Evolutionary conservation across 1,140 invertebrate species (phyloP).

Genomic region (Campoletis sonorensis): DNA sequence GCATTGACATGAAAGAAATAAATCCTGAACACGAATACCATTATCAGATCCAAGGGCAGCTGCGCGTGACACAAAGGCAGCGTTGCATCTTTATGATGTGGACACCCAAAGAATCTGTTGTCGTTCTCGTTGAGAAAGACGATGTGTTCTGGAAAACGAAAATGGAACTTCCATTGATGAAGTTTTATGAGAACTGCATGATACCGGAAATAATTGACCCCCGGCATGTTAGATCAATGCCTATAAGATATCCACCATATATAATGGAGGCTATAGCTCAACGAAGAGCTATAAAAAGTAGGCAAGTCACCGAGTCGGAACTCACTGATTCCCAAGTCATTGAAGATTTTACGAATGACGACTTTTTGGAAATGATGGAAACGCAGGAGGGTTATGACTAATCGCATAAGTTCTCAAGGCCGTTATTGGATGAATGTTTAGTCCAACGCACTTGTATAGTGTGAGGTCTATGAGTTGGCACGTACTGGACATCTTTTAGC

Average conservation of each 20-base stretch:
- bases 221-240: constrained; percentile 53
- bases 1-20: constrained; percentile 19
- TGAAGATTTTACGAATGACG: too few relatives aligned
- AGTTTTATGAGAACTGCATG: constrained; percentile 58
- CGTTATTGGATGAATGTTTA: too few relatives aligned
- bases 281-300: neutral
- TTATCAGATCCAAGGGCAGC: constrained; percentile 65
- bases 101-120: constrained; percentile 45
- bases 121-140: constrained; percentile 49
- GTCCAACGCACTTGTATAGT: too few relatives aligned
- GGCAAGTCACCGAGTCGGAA: too few relatives aligned
- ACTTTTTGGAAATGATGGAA: too few relatives aligned
- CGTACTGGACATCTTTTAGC: too few relatives aligned
- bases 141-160: constrained; percentile 56
- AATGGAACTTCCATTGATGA: constrained; percentile 46
- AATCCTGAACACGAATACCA: constrained; percentile 52
- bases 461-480: too few relatives aligned
- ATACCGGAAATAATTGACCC: constrained; percentile 62
- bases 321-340: too few relatives aligned
- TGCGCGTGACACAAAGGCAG: constrained; percentile 55
- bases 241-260: constrained; percentile 52
- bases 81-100: constrained; percentile 58
- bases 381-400: too few relatives aligned
- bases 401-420: too few relatives aligned
- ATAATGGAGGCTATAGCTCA: constrained; percentile 28